Base-by-base conservation (phyloP, 2,113 vertebrate genomes). In the Brachirus orientalis region DNA sequence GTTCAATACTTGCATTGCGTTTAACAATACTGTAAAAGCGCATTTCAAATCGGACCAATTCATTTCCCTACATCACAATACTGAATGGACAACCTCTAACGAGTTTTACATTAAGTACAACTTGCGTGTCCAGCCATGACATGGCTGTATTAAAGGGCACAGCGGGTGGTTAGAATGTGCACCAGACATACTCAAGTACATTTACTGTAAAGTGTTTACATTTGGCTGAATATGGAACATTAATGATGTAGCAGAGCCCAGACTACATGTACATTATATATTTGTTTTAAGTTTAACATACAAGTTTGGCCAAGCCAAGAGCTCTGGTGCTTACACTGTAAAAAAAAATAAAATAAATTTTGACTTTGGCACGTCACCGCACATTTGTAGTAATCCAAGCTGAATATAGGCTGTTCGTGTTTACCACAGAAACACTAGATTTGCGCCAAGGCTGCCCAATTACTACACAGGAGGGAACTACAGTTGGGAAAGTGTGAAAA, bases 281-380 rank as follows among this genome's bases (percentile, higher is more conserved):
- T 55, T 62, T 45, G 69, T 65, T 28, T 54, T 65, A 20, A 58
- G 56, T 33, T 48, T 16, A 36, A 77, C 48, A 20, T 16, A 65
- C 18, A 68, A 19, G 52, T 63, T 81, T 76, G 77, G 57, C 72
- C 66, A 14, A 43, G 63, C 48, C 60, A 53, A 69, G 59, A 74
- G 68, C 63, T 76, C 55, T 33, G 63, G 57, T 37, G 71, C 70
- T 28, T 46, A 33, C 48, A 41, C 65, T 46, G 54, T 75, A 62
- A 61, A 55, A 71, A 28, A 28, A 65, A 43, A 8, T 8, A 11
- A 43, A 43, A 11, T 61, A 65, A 62, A 77, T 44, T n/a, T 38
- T 8, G 52, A 80, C 72, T 85, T 91, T 91, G 90, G 90, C 90
- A 91, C 89, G 66, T 86, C 77, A 80, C 68, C 63, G 80, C 68